These are phyloP conservation scores for Babylonia areolata DNA, from an alignment of 1,140 invertebrate species.

Conservation along the genomic window DNA sequence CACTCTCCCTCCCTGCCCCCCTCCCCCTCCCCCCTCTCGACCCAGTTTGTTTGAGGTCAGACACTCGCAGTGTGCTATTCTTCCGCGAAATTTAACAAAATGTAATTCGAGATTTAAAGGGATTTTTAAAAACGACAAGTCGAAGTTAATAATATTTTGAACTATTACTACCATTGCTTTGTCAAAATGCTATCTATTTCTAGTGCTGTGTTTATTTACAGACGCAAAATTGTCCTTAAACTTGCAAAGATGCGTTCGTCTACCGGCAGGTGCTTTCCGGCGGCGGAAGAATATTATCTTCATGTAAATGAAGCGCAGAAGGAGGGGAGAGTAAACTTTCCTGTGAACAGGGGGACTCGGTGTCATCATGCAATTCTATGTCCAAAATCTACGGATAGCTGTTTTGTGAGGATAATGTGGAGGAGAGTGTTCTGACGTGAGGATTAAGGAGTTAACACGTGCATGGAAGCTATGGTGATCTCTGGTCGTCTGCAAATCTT, in stretches of 20 bases:
- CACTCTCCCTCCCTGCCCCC: no score
- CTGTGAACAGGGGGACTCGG: not conserved
- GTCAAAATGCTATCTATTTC: no score
- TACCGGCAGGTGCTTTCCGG: not conserved
- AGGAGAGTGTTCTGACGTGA: not conserved
- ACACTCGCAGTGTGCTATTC: not conserved
- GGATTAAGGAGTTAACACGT: not conserved
- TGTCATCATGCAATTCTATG: not conserved
- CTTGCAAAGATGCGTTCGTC: not conserved
- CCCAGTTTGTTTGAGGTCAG: slow-evolving; percentile 3
- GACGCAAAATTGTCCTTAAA: not conserved
- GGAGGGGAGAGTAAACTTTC: slow-evolving; percentile 11
- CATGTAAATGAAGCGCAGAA: slow-evolving; percentile 6
- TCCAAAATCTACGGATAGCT: not conserved
- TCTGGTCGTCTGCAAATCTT: not conserved
- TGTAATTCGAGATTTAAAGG: not conserved
- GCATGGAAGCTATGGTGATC: slow-evolving; percentile 3
- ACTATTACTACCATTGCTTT: no score
- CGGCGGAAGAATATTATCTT: slow-evolving; percentile 7
- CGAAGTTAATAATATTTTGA: no score
- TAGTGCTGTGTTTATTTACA: no score
- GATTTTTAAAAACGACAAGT: not conserved
- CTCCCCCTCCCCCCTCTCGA: not conserved
- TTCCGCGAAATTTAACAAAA: slow-evolving; percentile 12
- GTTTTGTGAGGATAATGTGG: not conserved